Evolutionary conservation across 2,113 vertebrate species (phyloP).

Genomic region (Chauna torquata): DNA sequence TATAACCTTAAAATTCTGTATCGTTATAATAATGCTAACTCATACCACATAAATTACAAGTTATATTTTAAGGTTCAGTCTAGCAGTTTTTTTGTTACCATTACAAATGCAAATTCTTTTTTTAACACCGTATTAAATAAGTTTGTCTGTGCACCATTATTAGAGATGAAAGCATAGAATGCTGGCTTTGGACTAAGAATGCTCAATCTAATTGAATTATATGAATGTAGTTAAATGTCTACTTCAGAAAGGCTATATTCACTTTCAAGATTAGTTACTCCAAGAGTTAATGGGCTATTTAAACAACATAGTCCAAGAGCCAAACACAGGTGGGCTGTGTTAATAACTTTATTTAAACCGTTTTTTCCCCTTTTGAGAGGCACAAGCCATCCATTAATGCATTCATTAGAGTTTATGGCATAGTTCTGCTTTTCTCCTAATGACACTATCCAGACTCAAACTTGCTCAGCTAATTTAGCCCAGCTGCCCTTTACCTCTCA

Average conservation of each 20-base stretch:
- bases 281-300: slow-evolving; percentile 82
- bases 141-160: slow-evolving; percentile 74
- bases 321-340: slow-evolving; percentile 84
- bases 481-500: slow-evolving; percentile 78
- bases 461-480: slow-evolving; percentile 79
- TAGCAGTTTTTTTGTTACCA: slow-evolving; percentile 1
- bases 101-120: neutral
- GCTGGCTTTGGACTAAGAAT: slow-evolving; percentile 70
- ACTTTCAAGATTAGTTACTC: slow-evolving; percentile 79
- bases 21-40: neutral
- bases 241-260: slow-evolving; percentile 80
- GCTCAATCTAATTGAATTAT: slow-evolving; percentile 83
- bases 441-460: slow-evolving; percentile 82
- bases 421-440: slow-evolving; percentile 82
- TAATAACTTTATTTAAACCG: slow-evolving; percentile 89
- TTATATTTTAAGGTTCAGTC: neutral
- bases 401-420: slow-evolving; percentile 84
- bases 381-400: slow-evolving; percentile 86
- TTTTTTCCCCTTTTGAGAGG: slow-evolving; percentile 79
- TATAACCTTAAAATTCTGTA: neutral
- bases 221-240: slow-evolving; percentile 81
- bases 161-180: slow-evolving; percentile 77
- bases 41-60: neutral
- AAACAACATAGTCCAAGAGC: slow-evolving; percentile 77
- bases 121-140: slow-evolving; percentile 62